These are phyloP conservation scores for Onychomys arenicola DNA, from an alignment of 2,797 vertebrate genomes.

Conservation along the genomic window DNA sequence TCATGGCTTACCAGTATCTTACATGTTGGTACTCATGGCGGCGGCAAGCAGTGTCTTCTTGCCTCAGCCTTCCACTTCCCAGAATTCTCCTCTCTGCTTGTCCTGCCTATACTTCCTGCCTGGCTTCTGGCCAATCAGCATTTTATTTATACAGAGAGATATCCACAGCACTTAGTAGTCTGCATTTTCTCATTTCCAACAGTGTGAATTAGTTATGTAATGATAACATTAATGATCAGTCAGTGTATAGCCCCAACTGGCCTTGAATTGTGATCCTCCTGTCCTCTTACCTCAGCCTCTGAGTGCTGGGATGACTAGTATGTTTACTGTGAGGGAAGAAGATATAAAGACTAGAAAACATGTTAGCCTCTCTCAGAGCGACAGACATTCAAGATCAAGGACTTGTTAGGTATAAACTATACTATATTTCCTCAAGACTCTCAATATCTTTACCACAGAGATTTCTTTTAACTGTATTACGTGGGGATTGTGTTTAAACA, in stretches of 20 bases:
- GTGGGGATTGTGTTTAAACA: background rate
- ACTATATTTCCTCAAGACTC: background rate
- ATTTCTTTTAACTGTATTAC: background rate
- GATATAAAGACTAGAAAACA: constrained; percentile 21
- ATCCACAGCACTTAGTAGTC: too few species aligned
- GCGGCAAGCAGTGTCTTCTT: too few species aligned
- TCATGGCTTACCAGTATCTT: too few species aligned
- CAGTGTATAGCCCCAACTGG: background rate
- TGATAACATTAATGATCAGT: background rate
- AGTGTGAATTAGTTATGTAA: constrained; percentile 27
- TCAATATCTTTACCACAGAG: background rate
- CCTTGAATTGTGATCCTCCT: background rate
- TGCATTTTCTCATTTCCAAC: constrained; percentile 39
- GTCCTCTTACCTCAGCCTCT: background rate
- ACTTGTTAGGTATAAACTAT: background rate
- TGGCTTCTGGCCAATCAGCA: too few species aligned
- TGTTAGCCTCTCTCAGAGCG: background rate
- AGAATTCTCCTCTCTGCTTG: too few species aligned
- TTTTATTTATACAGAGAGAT: too few species aligned
- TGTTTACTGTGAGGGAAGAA: constrained; percentile 22
- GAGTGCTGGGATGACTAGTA: too few species aligned
- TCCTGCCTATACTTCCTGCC: too few species aligned
- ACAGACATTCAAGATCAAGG: background rate
- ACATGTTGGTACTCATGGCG: too few species aligned
- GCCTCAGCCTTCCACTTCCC: too few species aligned